Conservation (phyloP, 2,797 vertebrate species). For the Sphenopsis melanotis region DNA sequence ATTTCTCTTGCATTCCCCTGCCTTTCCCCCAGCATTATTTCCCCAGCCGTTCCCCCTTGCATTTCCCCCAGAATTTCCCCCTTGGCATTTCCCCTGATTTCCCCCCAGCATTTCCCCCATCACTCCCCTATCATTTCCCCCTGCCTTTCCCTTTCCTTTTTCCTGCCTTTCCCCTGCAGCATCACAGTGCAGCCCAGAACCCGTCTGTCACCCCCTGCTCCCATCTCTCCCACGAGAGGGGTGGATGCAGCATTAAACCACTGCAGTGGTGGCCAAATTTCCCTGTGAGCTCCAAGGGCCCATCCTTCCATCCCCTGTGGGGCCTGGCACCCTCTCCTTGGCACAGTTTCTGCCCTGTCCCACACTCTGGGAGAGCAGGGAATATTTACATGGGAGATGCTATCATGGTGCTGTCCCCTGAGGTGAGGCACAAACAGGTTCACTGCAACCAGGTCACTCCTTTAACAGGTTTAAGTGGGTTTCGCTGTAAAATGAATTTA, state of each 20-base stretch:
- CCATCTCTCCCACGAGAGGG: rapidly evolving
- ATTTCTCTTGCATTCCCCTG: background rate
- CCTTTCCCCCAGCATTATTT: background rate
- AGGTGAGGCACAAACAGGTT: background rate
- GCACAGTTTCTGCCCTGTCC: background rate
- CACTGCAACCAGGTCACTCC: background rate
- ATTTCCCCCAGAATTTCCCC: no score
- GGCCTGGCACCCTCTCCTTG: background rate
- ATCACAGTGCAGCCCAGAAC: rapidly evolving
- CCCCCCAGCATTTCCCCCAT: no score
- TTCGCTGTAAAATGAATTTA: conserved; percentile 44
- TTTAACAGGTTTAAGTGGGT: conserved; percentile 33
- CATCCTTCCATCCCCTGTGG: background rate
- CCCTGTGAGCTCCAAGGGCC: rapidly evolving
- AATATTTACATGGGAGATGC: background rate
- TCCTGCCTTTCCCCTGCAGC: background rate
- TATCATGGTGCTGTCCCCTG: background rate
- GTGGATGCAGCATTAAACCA: background rate
- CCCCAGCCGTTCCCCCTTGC: no score
- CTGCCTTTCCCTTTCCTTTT: no score
- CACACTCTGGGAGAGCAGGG: rapidly evolving
- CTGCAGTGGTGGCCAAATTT: rapidly evolving
- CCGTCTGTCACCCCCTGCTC: background rate
- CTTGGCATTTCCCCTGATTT: no score
- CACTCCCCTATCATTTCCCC: background rate